A percentile compares a stretch with the other conserved stretches of the same genome.
These are phyloP conservation scores for Aurelia aurita DNA, from an alignment of 30 jellyfish, hydroid and myxozoan genomes.

Conservation along the genomic window DNA sequence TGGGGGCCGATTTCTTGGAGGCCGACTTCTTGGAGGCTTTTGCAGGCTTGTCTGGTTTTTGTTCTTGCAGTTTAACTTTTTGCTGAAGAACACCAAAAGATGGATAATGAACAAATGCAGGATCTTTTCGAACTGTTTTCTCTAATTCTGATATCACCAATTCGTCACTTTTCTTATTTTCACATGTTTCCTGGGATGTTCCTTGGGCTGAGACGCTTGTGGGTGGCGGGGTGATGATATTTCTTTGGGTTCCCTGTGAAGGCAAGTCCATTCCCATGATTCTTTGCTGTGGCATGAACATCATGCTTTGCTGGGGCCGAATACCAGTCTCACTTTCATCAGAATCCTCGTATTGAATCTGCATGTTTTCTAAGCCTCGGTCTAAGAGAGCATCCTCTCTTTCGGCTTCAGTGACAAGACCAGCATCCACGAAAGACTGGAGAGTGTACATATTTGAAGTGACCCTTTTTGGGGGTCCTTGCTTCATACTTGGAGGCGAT, in stretches of 20 bases:
- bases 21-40: too few species aligned
- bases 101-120: not conserved
- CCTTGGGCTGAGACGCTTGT: too few species aligned
- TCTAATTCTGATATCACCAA: not conserved
- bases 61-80: conserved; percentile 6
- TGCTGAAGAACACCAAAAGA: not conserved
- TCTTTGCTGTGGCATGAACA: too few species aligned
- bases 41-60: not conserved
- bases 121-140: conserved; percentile 7
- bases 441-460: not conserved
- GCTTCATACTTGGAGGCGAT: not conserved
- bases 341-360: conserved; percentile 1
- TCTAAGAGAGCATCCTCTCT: conserved; percentile 16
- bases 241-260: too few species aligned
- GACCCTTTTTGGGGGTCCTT: not conserved
- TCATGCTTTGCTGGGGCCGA: not conserved
- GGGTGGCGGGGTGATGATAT: too few species aligned
- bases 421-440: not conserved
- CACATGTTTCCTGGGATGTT: too few species aligned
- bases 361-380: conserved; percentile 15
- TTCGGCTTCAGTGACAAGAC: not conserved
- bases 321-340: conserved; percentile 8
- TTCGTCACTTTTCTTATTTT: too few species aligned
- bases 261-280: too few species aligned
- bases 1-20: not conserved